Evolutionary conservation across 2,113 vertebrate genomes (phyloP).

Genomic region (Aspiorhynchus laticeps): DNA sequence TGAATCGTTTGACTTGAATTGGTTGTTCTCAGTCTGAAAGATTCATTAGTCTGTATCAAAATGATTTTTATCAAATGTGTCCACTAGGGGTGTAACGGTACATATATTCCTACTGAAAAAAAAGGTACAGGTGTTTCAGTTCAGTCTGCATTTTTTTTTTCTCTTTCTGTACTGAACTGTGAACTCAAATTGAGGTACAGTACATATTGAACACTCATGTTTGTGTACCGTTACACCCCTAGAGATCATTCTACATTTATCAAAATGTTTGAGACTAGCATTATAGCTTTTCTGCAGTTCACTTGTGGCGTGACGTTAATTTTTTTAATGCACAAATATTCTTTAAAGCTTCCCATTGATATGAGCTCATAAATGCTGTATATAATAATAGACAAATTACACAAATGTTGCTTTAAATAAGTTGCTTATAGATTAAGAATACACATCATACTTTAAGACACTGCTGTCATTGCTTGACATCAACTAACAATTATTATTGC

Average conservation of each 20-base stretch:
- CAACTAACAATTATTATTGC: neutral
- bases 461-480: neutral
- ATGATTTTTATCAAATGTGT: neutral
- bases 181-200: too few relatives aligned
- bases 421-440: neutral
- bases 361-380: neutral
- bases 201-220: too few relatives aligned
- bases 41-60: neutral
- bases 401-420: neutral
- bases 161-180: too few relatives aligned
- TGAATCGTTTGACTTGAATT: neutral
- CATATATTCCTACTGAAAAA: too few relatives aligned
- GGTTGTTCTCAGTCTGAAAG: neutral
- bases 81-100: too few relatives aligned
- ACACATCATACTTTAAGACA: neutral
- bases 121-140: too few relatives aligned
- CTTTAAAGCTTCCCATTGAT: neutral
- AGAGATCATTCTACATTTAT: neutral
- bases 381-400: neutral
- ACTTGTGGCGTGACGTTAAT: neutral
- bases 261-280: neutral
- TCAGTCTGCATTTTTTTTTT: too few relatives aligned
- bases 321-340: neutral
- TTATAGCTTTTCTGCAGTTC: neutral
- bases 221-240: too few relatives aligned